Percentiles rank a stretch among this genome's conserved stretches.
Evolutionary conservation across 2,888 invertebrate genomes (phyloP).

Genomic region (Koerneria pararmatus): DNA sequence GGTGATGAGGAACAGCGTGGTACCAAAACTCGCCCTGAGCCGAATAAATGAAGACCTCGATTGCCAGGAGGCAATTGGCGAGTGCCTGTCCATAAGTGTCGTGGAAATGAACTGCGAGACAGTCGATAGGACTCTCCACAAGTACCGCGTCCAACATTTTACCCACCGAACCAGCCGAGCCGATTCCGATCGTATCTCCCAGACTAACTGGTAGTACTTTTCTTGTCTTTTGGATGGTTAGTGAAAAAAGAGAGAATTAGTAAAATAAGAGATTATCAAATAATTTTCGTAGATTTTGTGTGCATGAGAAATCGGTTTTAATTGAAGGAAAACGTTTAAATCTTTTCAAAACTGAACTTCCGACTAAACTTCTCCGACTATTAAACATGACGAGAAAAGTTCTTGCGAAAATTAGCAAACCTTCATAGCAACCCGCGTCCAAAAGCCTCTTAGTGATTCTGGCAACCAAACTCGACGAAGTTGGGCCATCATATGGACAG

Average conservation of each 20-base stretch:
- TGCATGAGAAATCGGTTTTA: too few relatives aligned
- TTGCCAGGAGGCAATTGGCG: slow-evolving; percentile 82
- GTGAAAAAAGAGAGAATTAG: too few relatives aligned
- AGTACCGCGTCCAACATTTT: slow-evolving; percentile 75
- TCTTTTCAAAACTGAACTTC: too few relatives aligned
- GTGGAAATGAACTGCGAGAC: slow-evolving; percentile 88
- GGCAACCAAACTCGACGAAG: slow-evolving; percentile 75
- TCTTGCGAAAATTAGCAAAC: too few relatives aligned
- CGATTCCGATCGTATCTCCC: slow-evolving; percentile 95
- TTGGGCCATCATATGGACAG: slow-evolving; percentile 86
- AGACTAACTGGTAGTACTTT: slow-evolving; percentile 77
- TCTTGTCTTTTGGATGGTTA: too few relatives aligned
- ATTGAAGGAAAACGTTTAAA: too few relatives aligned
- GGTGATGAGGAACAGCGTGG: background rate
- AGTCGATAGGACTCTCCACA: slow-evolving; percentile 66
- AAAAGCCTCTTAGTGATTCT: slow-evolving; percentile 66
- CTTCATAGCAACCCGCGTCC: slow-evolving; percentile 55
- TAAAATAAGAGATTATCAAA: too few relatives aligned
- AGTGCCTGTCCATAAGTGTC: slow-evolving; percentile 96
- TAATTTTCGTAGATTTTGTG: too few relatives aligned
- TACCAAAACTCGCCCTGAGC: background rate
- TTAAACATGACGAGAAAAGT: too few relatives aligned
- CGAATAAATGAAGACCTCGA: too few relatives aligned
- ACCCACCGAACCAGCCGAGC: slow-evolving; percentile 70
- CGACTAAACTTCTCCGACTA: too few relatives aligned